Percentiles rank a stretch among this genome's conserved stretches.
These are phyloP conservation scores for Achatina immaculata DNA, from an alignment of 1,140 invertebrate genomes.

Conservation along the genomic window DNA sequence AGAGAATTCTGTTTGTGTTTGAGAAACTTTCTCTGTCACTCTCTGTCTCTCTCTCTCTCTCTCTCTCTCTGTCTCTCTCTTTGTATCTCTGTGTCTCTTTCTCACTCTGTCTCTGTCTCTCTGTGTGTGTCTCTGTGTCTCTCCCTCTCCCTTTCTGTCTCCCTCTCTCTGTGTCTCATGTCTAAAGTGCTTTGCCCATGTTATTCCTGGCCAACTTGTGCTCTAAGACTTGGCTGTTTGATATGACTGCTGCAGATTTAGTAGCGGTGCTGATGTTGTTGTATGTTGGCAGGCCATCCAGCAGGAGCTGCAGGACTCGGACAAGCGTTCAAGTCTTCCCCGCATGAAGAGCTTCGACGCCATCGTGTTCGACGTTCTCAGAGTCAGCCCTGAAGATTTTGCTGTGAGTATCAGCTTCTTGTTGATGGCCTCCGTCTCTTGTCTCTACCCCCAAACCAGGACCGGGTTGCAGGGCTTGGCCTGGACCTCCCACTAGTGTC, in stretches of 20 bases:
- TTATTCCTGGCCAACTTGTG: too few species aligned
- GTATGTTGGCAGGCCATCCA: conserved; percentile 48
- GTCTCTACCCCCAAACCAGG: background rate
- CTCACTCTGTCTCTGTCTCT: background rate
- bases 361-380: conserved; percentile 73
- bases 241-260: too few species aligned
- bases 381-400: conserved; percentile 73
- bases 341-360: conserved; percentile 71
- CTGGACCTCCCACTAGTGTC: too few species aligned
- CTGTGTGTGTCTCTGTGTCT: background rate
- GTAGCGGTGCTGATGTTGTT: too few species aligned
- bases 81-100: conserved; percentile 13
- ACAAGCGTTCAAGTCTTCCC: conserved; percentile 60
- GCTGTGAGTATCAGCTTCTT: conserved; percentile 67
- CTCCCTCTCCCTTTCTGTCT: conserved; percentile 19
- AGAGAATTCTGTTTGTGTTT: too few species aligned
- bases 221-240: too few species aligned
- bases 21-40: background rate
- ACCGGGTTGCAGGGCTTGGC: too few species aligned
- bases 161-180: conserved; percentile 6
- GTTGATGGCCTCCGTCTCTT: too few species aligned
- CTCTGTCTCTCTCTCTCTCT: conserved; percentile 25
- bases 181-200: too few species aligned
- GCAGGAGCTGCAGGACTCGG: conserved; percentile 63
- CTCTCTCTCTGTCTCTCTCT: conserved; percentile 28